Evolutionary conservation across 2,888 invertebrate species (phyloP).

Genomic region (Iphiclides podalirius): DNA sequence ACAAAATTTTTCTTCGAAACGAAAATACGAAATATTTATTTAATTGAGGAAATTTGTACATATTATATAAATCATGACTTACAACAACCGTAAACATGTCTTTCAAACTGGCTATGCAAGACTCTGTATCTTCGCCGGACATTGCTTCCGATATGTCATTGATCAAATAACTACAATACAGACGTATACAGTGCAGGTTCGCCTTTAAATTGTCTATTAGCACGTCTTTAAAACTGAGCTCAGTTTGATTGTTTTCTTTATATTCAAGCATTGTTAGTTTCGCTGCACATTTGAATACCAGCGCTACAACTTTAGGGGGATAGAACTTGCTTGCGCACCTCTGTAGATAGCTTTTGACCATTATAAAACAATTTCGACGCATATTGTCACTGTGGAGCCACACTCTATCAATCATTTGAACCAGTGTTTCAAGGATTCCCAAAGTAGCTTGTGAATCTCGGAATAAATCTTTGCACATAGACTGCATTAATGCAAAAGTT

Average conservation of each 20-base stretch:
- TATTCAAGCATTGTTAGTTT: conserved; percentile 50
- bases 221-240: conserved; percentile 43
- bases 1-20: too few relatives aligned
- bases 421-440: conserved; percentile 50
- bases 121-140: conserved; percentile 41
- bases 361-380: conserved; percentile 65
- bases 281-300: conserved; percentile 63
- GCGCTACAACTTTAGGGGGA: conserved; percentile 57
- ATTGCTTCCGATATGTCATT: conserved; percentile 39
- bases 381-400: conserved; percentile 46
- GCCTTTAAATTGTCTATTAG: conserved; percentile 51
- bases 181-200: conserved; percentile 51
- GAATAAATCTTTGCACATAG: conserved; percentile 61
- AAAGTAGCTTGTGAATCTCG: conserved; percentile 54
- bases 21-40: too few relatives aligned
- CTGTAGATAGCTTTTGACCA: conserved; percentile 62
- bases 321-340: conserved; percentile 59
- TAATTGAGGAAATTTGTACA: too few relatives aligned
- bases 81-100: conserved; percentile 63
- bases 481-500: conserved; percentile 58
- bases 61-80: too few relatives aligned
- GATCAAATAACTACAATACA: conserved; percentile 61
- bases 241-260: conserved; percentile 38
- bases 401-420: conserved; percentile 51
- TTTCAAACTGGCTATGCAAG: conserved; percentile 39